Percentiles rank a stretch among this genome's conserved stretches.
These are phyloP conservation scores for Zonitis immaculata DNA, from an alignment of 2,888 invertebrate species.

Conservation along the genomic window DNA sequence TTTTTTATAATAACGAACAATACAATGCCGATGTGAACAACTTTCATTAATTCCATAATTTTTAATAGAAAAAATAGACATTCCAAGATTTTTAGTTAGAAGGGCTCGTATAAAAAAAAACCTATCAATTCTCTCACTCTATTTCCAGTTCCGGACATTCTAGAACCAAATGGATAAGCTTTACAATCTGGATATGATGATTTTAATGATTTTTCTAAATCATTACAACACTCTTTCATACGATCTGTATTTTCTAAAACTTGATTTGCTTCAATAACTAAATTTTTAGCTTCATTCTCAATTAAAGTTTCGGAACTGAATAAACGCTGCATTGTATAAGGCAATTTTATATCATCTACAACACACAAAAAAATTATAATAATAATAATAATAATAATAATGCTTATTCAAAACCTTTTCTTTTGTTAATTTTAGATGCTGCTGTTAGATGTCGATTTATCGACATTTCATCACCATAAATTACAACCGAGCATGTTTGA, in stretches of 20 bases:
- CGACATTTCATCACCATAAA: slow-evolving; percentile 41
- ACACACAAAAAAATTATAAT: not conserved
- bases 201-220: slow-evolving; percentile 33
- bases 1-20: too few species aligned
- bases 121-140: too few species aligned
- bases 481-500: slow-evolving; percentile 34
- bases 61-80: too few species aligned
- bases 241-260: slow-evolving; percentile 28
- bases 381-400: not conserved
- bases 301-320: slow-evolving; percentile 29
- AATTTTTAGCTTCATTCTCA: slow-evolving; percentile 18
- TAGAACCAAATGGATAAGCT: slow-evolving; percentile 58
- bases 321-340: slow-evolving; percentile 28
- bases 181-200: slow-evolving; percentile 40
- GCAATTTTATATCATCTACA: slow-evolving; percentile 22
- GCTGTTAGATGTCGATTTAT: slow-evolving; percentile 29
- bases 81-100: too few species aligned
- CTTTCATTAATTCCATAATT: too few species aligned
- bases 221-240: slow-evolving; percentile 33
- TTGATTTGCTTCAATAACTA: slow-evolving; percentile 32
- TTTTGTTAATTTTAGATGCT: slow-evolving; percentile 8
- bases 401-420: slow-evolving; percentile 12
- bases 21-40: too few species aligned
- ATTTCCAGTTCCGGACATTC: slow-evolving; percentile 53
- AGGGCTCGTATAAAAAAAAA: too few species aligned